Percentiles rank a stretch among this genome's conserved stretches.
Conservation (phyloP, 1,140 invertebrate species). For the Heliconius hewitsoni region DNA sequence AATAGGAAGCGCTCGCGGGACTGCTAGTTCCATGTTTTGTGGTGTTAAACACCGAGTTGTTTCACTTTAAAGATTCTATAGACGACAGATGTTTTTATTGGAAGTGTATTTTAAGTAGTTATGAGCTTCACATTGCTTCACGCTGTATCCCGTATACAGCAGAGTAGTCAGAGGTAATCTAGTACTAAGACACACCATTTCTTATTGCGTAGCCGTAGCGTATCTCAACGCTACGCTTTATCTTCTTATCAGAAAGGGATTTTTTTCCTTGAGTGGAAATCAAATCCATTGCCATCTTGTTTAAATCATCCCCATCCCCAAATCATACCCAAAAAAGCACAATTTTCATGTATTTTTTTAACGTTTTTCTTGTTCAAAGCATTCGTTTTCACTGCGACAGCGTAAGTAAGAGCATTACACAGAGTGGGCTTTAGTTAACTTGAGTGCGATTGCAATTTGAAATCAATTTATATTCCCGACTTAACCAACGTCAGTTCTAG, state of each 20-base stretch:
- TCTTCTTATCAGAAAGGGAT: not conserved
- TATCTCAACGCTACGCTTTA: not conserved
- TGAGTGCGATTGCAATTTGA: conserved; percentile 10
- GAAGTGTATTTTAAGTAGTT: no score
- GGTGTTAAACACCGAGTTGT: no score
- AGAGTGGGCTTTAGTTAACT: conserved; percentile 12
- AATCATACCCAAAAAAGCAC: not conserved
- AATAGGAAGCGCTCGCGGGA: not conserved
- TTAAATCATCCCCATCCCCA: not conserved
- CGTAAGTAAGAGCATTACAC: not conserved
- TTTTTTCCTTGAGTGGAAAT: not conserved
- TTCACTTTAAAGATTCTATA: no score
- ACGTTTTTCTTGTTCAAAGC: not conserved
- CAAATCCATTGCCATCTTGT: not conserved
- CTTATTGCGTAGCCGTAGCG: not conserved
- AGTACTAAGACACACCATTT: not conserved
- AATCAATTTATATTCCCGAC: not conserved
- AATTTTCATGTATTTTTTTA: not conserved
- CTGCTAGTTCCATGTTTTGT: not conserved
- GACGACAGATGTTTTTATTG: no score
- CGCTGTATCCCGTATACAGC: not conserved
- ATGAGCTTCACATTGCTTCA: no score
- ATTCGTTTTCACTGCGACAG: not conserved
- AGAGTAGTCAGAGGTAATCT: not conserved
- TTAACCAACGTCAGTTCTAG: not conserved